Percentiles rank a stretch among this genome's conserved stretches.
These are phyloP conservation scores for Sphecodes monilicornis DNA, from an alignment of 2,888 invertebrate species.

Conservation along the genomic window DNA sequence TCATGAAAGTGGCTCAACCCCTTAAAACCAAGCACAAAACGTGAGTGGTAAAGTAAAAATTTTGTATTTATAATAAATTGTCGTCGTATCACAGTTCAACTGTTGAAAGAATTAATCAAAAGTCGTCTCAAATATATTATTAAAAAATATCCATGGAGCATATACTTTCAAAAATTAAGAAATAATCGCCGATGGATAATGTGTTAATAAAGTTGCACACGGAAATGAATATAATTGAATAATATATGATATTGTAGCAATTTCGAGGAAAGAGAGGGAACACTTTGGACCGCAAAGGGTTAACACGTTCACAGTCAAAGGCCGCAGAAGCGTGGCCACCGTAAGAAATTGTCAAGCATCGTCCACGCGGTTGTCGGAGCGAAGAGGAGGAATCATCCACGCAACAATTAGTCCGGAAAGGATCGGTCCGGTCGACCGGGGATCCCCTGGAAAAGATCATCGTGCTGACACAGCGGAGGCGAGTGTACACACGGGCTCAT, in stretches of 20 bases:
- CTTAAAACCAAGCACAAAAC: too few relatives aligned
- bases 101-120: too few relatives aligned
- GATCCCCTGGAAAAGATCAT: conserved; percentile 73
- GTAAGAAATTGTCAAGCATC: not conserved
- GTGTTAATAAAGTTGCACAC: too few relatives aligned
- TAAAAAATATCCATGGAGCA: too few relatives aligned
- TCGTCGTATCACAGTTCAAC: too few relatives aligned
- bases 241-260: not conserved
- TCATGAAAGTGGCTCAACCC: too few relatives aligned
- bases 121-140: too few relatives aligned
- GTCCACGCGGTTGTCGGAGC: not conserved
- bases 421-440: conserved; percentile 9
- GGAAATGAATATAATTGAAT: too few relatives aligned
- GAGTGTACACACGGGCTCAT: conserved; percentile 43
- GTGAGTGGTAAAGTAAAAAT: too few relatives aligned
- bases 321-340: not conserved
- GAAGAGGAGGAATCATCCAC: not conserved
- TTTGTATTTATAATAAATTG: too few relatives aligned
- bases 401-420: conserved; percentile 40
- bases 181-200: not conserved
- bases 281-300: not conserved
- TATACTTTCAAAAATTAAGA: too few relatives aligned
- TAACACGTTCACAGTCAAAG: not conserved
- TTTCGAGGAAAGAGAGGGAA: not conserved
- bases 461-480: conserved; percentile 40